Conservation (phyloP, 1,140 invertebrate species). For the Caenorhabditis latens region DNA sequence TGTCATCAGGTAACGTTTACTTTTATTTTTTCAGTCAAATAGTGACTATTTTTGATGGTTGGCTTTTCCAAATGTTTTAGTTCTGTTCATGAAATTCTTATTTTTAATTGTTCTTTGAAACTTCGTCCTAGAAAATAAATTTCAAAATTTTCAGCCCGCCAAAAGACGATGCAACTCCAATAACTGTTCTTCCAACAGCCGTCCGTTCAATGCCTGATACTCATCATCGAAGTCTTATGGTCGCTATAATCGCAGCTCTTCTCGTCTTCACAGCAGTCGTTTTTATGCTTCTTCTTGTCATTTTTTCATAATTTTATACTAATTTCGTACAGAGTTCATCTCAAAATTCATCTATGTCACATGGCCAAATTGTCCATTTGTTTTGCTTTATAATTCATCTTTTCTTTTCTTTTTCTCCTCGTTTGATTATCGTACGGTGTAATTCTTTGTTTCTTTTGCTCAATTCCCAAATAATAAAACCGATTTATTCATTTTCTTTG, state of each 20-base stretch:
- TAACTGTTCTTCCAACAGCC: slow-evolving; percentile 9
- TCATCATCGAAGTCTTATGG: slow-evolving; percentile 20
- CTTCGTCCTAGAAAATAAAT: neutral
- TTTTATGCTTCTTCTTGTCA: slow-evolving; percentile 44
- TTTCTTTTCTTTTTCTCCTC: neutral
- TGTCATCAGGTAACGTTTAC: slow-evolving; percentile 15
- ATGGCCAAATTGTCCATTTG: neutral
- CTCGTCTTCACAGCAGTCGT: slow-evolving; percentile 17
- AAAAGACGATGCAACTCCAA: slow-evolving; percentile 28
- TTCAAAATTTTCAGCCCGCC: slow-evolving; percentile 15
- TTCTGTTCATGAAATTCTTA: neutral
- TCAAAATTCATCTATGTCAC: neutral
- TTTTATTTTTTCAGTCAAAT: neutral
- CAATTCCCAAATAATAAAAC: slow-evolving; percentile 4
- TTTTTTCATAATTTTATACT: neutral
- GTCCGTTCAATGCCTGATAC: slow-evolving; percentile 28
- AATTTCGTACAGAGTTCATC: neutral
- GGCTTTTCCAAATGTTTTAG: neutral
- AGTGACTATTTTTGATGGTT: neutral
- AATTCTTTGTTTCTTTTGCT: slow-evolving; percentile 7
- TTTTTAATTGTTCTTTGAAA: neutral
- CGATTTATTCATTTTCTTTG: slow-evolving; percentile 17
- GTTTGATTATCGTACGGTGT: slow-evolving; percentile 15
- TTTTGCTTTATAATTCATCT: neutral
- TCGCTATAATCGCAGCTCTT: slow-evolving; percentile 28